Conservation (phyloP, 1,140 invertebrate species). For the Diachasmimorpha longicaudata region DNA sequence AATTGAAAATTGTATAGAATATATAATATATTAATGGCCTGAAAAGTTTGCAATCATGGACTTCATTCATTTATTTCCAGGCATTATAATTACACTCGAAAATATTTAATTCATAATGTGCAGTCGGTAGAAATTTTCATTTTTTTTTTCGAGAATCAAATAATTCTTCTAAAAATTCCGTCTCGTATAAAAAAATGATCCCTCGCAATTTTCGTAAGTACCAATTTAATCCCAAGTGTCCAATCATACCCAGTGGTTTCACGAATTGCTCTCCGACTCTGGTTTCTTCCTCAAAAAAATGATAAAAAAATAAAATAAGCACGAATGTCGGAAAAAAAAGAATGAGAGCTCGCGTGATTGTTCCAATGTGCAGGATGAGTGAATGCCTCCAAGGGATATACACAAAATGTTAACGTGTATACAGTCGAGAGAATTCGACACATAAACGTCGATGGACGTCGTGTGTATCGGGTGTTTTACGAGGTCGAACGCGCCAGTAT, state of each 20-base stretch:
- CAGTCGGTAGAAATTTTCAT: background rate
- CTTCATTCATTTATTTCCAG: too few species aligned
- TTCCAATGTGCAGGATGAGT: slow-evolving; percentile 8
- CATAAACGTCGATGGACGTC: slow-evolving; percentile 6
- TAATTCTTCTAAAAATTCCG: background rate
- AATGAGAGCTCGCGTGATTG: slow-evolving; percentile 13
- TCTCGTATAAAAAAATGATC: background rate
- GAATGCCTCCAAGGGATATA: background rate
- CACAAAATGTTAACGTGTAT: slow-evolving; percentile 1
- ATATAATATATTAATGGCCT: too few species aligned
- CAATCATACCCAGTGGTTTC: slow-evolving; percentile 9
- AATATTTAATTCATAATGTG: too few species aligned
- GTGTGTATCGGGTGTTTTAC: background rate
- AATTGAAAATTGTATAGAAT: too few species aligned
- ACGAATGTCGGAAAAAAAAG: background rate
- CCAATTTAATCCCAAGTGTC: slow-evolving; percentile 5
- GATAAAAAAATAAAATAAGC: background rate
- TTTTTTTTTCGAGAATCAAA: background rate
- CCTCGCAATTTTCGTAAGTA: background rate
- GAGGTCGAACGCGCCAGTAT: background rate
- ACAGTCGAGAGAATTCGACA: background rate
- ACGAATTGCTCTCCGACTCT: background rate
- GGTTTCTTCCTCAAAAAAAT: background rate
- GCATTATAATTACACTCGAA: too few species aligned
- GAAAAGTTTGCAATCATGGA: too few species aligned